Conservation (phyloP, 1,140 invertebrate genomes). For the Drosophila triauraria region DNA sequence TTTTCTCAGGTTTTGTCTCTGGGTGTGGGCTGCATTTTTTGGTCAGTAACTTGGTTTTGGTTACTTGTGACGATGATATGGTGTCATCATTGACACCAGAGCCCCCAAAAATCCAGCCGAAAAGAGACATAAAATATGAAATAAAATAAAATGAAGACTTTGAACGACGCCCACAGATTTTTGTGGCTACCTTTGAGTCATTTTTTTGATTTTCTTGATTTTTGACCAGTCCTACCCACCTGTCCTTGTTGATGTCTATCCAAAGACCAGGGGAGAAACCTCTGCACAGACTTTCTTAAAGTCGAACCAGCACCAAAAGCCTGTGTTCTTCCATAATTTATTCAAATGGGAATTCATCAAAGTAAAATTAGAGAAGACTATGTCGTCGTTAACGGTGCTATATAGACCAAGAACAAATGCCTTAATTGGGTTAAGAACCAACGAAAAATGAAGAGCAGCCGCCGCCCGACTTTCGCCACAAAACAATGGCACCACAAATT, state of each 20-base stretch:
- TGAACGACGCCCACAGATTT: constrained; percentile 28
- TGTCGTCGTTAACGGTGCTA: constrained; percentile 6
- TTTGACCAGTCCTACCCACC: constrained; percentile 55
- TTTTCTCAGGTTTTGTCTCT: constrained; percentile 14
- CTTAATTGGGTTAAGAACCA: constrained; percentile 41
- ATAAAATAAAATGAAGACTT: constrained; percentile 46
- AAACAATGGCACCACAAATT: constrained; percentile 35
- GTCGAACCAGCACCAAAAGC: not conserved
- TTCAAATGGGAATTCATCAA: constrained; percentile 34
- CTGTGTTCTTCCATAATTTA: constrained; percentile 4
- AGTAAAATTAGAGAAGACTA: not conserved
- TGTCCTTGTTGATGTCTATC: constrained; percentile 55
- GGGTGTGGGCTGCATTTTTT: constrained; percentile 50
- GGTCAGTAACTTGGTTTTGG: constrained; percentile 30
- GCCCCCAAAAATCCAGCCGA: constrained; percentile 30
- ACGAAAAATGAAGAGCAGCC: constrained; percentile 9
- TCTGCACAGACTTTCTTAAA: constrained; percentile 9
- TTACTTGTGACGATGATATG: constrained; percentile 53
- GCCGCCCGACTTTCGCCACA: constrained; percentile 28
- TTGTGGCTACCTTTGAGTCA: constrained; percentile 36
- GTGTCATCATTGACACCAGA: constrained; percentile 79
- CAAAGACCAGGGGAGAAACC: constrained; percentile 1
- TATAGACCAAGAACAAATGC: constrained; percentile 39
- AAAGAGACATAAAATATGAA: constrained; percentile 42
- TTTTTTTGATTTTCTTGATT: constrained; percentile 5